phyloP scores from a whole-genome alignment of 2,113 vertebrate genomes.

The Rostratula benghalensis region DNA sequence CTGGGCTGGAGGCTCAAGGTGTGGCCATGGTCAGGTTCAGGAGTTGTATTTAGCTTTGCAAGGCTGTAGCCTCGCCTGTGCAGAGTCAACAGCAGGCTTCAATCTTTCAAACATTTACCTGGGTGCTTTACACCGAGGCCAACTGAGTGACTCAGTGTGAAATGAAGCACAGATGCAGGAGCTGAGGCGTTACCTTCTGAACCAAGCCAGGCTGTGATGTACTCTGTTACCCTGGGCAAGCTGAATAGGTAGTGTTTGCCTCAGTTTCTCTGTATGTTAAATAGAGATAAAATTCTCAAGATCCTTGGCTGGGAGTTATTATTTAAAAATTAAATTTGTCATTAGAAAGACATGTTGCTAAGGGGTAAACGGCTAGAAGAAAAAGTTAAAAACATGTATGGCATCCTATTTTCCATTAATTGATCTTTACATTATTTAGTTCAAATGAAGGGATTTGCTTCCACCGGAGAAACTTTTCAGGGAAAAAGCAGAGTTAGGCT shows the following conservation, averaged over 20 bases:
- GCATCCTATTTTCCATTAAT: not conserved
- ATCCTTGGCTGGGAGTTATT: not conserved
- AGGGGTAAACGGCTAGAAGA: not conserved
- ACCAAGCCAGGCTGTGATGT: not conserved
- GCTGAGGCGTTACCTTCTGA: not conserved
- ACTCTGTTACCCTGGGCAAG: not conserved
- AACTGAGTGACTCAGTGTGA: not conserved
- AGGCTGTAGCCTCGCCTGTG: not conserved
- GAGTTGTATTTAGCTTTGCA: not conserved
- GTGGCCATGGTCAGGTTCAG: not conserved
- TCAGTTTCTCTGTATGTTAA: not conserved
- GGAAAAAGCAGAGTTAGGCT: not conserved
- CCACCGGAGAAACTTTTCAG: not conserved
- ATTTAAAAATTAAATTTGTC: not conserved
- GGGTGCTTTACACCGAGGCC: not conserved
- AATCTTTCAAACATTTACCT: constrained; percentile 9
- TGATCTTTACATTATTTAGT: not conserved
- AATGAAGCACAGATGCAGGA: not conserved
- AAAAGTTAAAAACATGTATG: not conserved
- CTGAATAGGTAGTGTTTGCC: not conserved
- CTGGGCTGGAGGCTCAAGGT: not conserved
- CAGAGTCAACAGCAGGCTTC: constrained; percentile 17
- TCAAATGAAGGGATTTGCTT: not conserved
- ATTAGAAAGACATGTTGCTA: not conserved
- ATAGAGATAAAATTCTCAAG: not conserved